Evolutionary conservation across 2,113 vertebrate species (phyloP).

Genomic region (Actenoides lindsayi): DNA sequence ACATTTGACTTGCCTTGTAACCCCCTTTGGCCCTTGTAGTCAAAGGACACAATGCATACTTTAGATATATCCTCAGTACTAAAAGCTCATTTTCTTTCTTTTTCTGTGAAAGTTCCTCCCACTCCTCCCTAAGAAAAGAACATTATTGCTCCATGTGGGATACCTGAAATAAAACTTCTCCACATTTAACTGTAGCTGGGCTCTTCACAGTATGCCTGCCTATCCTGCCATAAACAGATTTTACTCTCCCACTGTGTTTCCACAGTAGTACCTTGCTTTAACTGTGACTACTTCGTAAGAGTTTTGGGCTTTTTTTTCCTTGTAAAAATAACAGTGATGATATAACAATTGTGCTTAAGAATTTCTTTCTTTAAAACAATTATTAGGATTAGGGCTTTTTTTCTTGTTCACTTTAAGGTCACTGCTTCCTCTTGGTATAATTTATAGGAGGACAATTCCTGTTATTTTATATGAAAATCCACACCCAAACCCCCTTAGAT

Average conservation of each 20-base stretch:
- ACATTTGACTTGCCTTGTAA: background rate
- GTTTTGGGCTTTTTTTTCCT: background rate
- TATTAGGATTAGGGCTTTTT: background rate
- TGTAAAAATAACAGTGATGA: background rate
- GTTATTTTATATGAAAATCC: background rate
- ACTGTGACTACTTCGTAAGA: background rate
- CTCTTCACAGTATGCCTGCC: background rate
- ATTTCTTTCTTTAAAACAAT: background rate
- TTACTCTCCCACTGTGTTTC: background rate
- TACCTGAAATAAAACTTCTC: constrained; percentile 13
- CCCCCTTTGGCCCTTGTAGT: too few relatives aligned
- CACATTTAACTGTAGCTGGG: background rate
- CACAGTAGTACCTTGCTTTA: background rate
- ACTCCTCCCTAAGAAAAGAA: background rate
- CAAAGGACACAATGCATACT: background rate
- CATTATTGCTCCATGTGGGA: background rate
- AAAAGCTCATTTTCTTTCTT: background rate
- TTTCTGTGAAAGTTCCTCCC: background rate
- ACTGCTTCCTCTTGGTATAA: background rate
- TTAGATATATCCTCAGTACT: background rate
- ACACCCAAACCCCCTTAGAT: background rate
- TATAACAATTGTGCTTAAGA: background rate
- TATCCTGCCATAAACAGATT: background rate
- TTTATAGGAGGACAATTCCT: background rate
- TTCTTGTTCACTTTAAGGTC: background rate